A percentile compares a stretch with the other conserved stretches of the same genome.
Evolutionary conservation across 2,797 vertebrate species (phyloP).

Genomic region (Orientallactaga sibirica): DNA sequence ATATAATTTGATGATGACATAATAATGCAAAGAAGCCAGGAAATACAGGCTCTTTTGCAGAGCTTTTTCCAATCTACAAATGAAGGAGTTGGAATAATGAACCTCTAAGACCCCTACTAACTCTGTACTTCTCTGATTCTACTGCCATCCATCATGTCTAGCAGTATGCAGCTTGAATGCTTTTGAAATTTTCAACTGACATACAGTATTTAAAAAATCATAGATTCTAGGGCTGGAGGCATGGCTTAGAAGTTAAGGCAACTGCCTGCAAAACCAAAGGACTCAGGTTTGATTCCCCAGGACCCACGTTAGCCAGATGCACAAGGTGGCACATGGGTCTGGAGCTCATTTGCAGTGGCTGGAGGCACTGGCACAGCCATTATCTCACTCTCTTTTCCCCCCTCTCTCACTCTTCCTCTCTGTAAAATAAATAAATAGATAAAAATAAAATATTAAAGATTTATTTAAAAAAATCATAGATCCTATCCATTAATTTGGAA

Average conservation of each 20-base stretch:
- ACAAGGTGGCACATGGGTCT: too few relatives aligned
- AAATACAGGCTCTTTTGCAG: background rate
- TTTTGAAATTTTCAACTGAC: background rate
- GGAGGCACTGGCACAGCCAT: too few relatives aligned
- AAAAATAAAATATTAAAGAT: background rate
- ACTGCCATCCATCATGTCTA: background rate
- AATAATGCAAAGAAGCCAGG: background rate
- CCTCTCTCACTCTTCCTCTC: too few relatives aligned
- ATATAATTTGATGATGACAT: background rate
- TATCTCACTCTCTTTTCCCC: too few relatives aligned
- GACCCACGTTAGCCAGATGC: too few relatives aligned
- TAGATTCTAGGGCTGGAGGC: too few relatives aligned
- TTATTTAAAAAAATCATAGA: background rate
- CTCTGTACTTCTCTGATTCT: background rate
- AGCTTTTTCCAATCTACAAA: background rate
- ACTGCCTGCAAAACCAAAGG: too few relatives aligned
- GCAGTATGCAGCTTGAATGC: background rate
- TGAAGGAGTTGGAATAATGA: background rate
- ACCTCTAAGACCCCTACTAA: background rate
- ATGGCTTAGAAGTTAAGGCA: too few relatives aligned
- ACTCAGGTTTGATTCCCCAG: too few relatives aligned
- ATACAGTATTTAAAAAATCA: background rate
- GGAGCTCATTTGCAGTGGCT: too few relatives aligned
- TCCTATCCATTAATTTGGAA: slow-evolving; percentile 48
- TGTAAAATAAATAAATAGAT: too few relatives aligned